Evolutionary conservation across 1,140 invertebrate species (phyloP).

Genomic region (Galleria mellonella): DNA sequence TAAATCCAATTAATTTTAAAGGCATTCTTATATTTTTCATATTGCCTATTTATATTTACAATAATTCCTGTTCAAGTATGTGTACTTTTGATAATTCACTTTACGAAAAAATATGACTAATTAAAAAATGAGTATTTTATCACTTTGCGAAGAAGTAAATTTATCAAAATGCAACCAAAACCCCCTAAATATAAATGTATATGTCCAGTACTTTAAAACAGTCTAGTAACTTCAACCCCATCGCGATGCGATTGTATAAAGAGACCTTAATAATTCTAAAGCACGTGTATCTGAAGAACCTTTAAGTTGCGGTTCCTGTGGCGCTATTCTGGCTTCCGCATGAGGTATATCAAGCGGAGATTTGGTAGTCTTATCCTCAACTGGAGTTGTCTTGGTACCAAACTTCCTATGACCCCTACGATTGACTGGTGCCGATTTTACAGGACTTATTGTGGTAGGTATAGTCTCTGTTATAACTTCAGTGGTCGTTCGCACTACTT

Average conservation of each 20-base stretch:
- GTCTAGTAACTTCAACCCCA: conserved; percentile 73
- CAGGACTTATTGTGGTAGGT: conserved; percentile 35
- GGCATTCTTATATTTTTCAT: no score
- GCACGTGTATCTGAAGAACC: conserved; percentile 81
- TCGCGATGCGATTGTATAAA: conserved; percentile 87
- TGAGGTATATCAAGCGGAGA: conserved; percentile 30
- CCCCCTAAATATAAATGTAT: conserved; percentile 38
- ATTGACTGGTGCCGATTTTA: conserved; percentile 26
- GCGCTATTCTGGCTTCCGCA: conserved; percentile 65
- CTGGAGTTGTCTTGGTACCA: neutral
- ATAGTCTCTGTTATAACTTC: conserved; percentile 31
- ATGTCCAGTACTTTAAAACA: conserved; percentile 13
- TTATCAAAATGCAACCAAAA: conserved; percentile 2
- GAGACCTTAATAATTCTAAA: conserved; percentile 85
- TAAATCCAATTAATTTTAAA: no score
- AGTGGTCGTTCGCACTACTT: conserved; percentile 25
- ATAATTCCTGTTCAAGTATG: no score
- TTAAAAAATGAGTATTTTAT: no score
- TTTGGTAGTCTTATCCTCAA: conserved; percentile 29
- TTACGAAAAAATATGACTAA: no score
- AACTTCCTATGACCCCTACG: conserved; percentile 9
- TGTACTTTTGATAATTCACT: no score
- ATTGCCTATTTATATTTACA: no score
- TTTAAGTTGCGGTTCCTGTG: conserved; percentile 57
- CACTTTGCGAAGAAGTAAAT: neutral